Evolutionary conservation across 2,113 vertebrate species (phyloP).

Genomic region (Pteronura brasiliensis): DNA sequence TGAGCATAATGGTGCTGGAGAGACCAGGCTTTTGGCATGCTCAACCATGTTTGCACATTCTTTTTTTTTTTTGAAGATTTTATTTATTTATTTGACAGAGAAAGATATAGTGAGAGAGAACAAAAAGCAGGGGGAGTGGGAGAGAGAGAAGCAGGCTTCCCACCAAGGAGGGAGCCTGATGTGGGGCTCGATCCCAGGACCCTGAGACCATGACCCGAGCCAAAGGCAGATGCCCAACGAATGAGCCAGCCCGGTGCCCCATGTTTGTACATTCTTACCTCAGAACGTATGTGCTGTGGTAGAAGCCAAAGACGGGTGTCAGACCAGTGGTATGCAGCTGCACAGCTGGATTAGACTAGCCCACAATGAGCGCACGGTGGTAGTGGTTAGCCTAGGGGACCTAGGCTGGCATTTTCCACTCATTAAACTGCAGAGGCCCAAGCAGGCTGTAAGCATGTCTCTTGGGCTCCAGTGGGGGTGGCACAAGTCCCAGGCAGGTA

Average conservation of each 20-base stretch:
- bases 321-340: background rate
- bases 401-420: background rate
- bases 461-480: background rate
- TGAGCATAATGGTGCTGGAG: background rate
- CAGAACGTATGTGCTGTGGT: background rate
- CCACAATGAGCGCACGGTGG: background rate
- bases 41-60: background rate
- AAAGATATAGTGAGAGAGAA: too few relatives aligned
- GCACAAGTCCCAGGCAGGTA: background rate
- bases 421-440: background rate
- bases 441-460: background rate
- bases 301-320: background rate
- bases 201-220: too few relatives aligned
- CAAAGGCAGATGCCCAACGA: too few relatives aligned
- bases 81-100: too few relatives aligned
- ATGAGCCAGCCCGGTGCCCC: too few relatives aligned
- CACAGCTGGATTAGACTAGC: background rate
- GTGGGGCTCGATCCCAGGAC: too few relatives aligned
- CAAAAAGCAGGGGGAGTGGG: too few relatives aligned
- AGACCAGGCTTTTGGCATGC: background rate
- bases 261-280: background rate
- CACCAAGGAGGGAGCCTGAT: too few relatives aligned
- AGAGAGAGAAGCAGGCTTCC: too few relatives aligned
- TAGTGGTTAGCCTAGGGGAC: background rate
- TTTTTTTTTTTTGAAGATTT: too few relatives aligned